A percentile compares a stretch with the other conserved stretches of the same genome.
These are phyloP conservation scores for Chloroceryle aenea DNA, from an alignment of 2,113 vertebrate genomes.

Conservation along the genomic window DNA sequence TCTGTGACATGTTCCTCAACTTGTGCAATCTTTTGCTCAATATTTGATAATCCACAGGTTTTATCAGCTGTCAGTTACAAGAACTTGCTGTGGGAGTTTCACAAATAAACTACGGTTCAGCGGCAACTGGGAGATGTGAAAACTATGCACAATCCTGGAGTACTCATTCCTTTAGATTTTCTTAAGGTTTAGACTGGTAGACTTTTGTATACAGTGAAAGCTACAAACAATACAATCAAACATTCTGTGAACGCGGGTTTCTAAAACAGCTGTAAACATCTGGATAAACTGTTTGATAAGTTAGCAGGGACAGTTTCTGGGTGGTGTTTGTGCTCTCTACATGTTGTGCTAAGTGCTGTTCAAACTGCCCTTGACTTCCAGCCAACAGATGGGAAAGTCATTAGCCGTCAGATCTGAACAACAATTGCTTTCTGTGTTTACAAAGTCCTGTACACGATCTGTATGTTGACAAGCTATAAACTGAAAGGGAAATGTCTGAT, in stretches of 20 bases:
- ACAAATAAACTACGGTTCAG: neutral
- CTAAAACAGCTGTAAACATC: neutral
- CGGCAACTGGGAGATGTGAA: neutral
- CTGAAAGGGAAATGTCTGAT: neutral
- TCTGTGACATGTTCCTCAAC: neutral
- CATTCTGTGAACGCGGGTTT: neutral
- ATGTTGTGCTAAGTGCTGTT: neutral
- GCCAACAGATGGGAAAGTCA: slow-evolving; percentile 65
- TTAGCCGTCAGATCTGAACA: slow-evolving; percentile 27
- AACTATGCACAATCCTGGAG: neutral
- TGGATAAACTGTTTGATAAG: neutral
- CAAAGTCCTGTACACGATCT: neutral
- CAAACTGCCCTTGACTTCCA: slow-evolving; percentile 33
- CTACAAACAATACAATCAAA: neutral
- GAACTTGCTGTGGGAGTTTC: neutral
- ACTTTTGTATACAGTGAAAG: neutral
- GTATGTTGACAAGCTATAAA: neutral
- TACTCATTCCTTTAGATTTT: neutral
- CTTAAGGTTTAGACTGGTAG: neutral
- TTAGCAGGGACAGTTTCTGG: slow-evolving; percentile 27
- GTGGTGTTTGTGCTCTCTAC: slow-evolving; percentile 19
- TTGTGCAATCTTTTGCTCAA: neutral
- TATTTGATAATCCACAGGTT: neutral
- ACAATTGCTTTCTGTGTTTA: slow-evolving; percentile 53
- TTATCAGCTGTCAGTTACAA: neutral